Conservation (phyloP, 2,797 vertebrate species). For the Coccyzus lansbergi region DNA sequence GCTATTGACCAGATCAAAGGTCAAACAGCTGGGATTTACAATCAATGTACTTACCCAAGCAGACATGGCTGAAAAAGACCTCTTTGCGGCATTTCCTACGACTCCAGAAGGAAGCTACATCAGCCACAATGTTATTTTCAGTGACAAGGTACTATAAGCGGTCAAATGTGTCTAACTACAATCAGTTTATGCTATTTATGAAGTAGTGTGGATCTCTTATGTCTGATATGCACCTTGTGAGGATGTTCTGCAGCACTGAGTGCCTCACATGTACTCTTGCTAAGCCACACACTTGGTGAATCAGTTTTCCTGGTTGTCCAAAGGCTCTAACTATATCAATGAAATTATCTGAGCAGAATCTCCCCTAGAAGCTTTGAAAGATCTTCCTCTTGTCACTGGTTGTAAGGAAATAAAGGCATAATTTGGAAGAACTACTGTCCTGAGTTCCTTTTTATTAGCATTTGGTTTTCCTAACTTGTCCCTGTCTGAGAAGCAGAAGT, state of each 20-base stretch:
- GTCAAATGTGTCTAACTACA: background rate
- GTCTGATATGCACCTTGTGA: background rate
- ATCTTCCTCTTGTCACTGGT: background rate
- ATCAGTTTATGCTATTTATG: background rate
- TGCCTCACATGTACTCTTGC: accelerated
- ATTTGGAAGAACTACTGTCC: background rate
- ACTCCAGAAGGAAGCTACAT: background rate
- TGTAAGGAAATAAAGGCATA: background rate
- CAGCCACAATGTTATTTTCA: background rate
- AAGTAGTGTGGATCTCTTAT: background rate
- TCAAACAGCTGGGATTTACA: background rate
- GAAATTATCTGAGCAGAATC: background rate
- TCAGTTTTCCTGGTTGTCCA: background rate
- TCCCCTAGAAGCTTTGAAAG: background rate
- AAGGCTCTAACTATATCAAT: background rate
- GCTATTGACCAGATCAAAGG: background rate
- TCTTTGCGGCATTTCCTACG: background rate
- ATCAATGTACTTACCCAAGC: background rate
- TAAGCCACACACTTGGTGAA: background rate
- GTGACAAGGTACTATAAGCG: background rate
- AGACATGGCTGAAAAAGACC: background rate
- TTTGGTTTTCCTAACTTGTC: background rate
- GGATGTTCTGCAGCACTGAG: background rate
- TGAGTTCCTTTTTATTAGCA: background rate
- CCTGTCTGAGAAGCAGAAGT: background rate